Base-by-base conservation (phyloP, 2,113 vertebrate species). In the Ancistrus triradiatus region DNA sequence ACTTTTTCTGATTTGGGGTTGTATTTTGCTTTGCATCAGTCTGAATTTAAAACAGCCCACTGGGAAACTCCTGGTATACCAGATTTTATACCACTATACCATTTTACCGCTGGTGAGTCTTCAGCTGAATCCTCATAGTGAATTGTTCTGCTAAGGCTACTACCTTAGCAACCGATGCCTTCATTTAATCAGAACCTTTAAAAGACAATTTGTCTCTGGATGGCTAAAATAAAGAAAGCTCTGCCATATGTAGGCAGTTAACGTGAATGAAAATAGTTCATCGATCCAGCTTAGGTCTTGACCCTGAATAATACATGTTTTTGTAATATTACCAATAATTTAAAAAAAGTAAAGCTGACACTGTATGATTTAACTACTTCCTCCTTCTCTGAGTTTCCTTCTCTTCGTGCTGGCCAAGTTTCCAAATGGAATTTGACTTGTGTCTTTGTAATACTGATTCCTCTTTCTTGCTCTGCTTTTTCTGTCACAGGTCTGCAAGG, bases 241-340 rank as follows among this genome's bases (percentile, higher is more conserved):
- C 18, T 58, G 22, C 25, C 48, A 63, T 59, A 55, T 59, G 52
- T 64, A 56, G 48, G 59, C 18, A 49, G 61, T 25, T 63, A 17
- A 66, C 44, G 14, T 1, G 19, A 59, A 67, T 40, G 15, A 64
- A 64, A 58, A 71, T 49, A 31, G 4, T 49, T 35, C 37, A 21
- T 63, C 27, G 7, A 21, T 63, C 59, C 64, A 68, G 22, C 21
- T 27, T 65, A 15, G 50, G 22, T 43, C 55, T 58, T 43, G 56
- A 60, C 48, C 66, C 50, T 37, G 52, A 55, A 15, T 68, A 42
- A 10, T 37, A 61, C 74, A 76, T 55, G 17, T 59, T 66, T 61
- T 69, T 70, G 47, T 74, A 72, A 76, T 78, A 74, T 63, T 50
- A 63, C 18, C 46, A 53, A 72, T 70, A 62, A 68, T 69, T 74